phyloP scores from a whole-genome alignment of 1,140 invertebrate genomes.

The Dreissena rostriformis region DNA sequence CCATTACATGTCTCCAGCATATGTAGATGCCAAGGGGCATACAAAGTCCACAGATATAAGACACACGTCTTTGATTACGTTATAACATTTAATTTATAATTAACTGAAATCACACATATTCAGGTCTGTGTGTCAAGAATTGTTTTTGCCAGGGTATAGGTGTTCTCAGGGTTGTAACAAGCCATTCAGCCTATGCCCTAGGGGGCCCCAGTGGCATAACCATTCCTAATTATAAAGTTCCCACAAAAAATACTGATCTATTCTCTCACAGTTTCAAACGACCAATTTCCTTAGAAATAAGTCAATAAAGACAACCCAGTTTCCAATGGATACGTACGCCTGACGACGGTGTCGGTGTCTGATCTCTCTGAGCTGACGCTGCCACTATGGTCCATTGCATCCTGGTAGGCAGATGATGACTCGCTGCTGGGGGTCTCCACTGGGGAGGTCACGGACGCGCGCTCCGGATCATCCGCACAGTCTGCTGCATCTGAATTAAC shows the following conservation, averaged over 20 bases:
- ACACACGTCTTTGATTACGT: too few relatives aligned
- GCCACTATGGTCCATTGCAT: conserved; percentile 54
- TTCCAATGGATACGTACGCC: conserved; percentile 39
- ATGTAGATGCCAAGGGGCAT: too few relatives aligned
- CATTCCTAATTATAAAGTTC: background rate
- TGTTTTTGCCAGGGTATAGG: too few relatives aligned
- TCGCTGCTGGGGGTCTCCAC: conserved; percentile 58
- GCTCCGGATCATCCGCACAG: conserved; percentile 72
- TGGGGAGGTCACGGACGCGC: conserved; percentile 66
- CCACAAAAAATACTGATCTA: too few relatives aligned
- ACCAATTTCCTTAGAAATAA: background rate
- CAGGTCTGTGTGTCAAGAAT: too few relatives aligned
- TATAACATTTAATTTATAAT: too few relatives aligned
- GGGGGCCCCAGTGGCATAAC: too few relatives aligned
- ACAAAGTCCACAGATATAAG: too few relatives aligned
- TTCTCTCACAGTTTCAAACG: background rate
- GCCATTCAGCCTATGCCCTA: too few relatives aligned
- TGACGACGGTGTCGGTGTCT: conserved; percentile 52
- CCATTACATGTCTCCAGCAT: too few relatives aligned
- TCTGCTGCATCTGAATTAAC: conserved; percentile 1
- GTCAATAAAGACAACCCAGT: background rate
- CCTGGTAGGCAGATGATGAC: conserved; percentile 17
- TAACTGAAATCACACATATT: too few relatives aligned
- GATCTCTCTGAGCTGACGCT: conserved; percentile 49
- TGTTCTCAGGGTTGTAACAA: too few relatives aligned